Percentiles rank a stretch among this genome's conserved stretches.
These are phyloP conservation scores for Marisa cornuarietis DNA, from an alignment of 1,140 invertebrate genomes.

Conservation along the genomic window DNA sequence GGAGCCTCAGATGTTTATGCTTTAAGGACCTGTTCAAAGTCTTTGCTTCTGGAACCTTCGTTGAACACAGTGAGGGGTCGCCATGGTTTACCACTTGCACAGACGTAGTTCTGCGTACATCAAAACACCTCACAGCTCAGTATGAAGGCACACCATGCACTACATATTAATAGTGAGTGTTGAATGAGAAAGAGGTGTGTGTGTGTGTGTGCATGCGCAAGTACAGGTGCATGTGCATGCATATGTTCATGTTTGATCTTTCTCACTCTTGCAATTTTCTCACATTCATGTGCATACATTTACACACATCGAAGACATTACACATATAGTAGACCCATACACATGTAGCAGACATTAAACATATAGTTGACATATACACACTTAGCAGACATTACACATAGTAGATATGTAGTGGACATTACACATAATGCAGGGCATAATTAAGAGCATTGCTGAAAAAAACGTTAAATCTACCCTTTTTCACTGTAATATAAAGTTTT, in stretches of 20 bases:
- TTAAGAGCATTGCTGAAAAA: no score
- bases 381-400: no score
- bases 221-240: not conserved
- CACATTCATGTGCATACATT: not conserved
- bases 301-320: not conserved
- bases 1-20: no score
- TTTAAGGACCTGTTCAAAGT: constrained; percentile 30
- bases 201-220: not conserved
- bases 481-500: no score
- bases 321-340: no score
- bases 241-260: not conserved
- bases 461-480: no score
- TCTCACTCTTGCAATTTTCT: not conserved
- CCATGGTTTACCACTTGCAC: constrained; percentile 27
- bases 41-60: constrained; percentile 27
- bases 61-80: constrained; percentile 33
- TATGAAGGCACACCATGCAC: no score
- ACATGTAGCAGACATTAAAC: no score
- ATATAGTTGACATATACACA: no score
- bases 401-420: no score
- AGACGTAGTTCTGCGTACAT: constrained; percentile 38
- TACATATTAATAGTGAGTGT: not conserved
- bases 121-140: not conserved
- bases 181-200: not conserved
- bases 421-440: no score